Percentiles rank a stretch among this genome's conserved stretches.
phyloP scores from a whole-genome alignment of 2,888 invertebrate species.

The Lepidocyrtinus sp. region DNA sequence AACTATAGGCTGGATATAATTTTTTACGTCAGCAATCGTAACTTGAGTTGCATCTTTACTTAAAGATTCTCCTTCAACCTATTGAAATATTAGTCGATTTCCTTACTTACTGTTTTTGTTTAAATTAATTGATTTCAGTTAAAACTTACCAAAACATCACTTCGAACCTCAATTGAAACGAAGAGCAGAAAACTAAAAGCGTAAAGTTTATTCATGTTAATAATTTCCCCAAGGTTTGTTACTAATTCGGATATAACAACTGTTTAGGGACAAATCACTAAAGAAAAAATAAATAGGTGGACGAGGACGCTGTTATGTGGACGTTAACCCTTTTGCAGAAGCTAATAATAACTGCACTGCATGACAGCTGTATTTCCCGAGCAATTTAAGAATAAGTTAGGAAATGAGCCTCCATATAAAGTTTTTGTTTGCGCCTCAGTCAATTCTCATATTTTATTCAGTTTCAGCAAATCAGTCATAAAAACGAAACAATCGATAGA shows the following conservation, averaged over 20 bases:
- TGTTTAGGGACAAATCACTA: too few relatives aligned
- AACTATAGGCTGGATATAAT: slow-evolving; percentile 41
- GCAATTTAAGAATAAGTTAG: too few relatives aligned
- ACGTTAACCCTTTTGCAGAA: slow-evolving; percentile 29
- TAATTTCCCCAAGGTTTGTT: too few relatives aligned
- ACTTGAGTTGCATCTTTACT: slow-evolving; percentile 1
- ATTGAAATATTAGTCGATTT: too few relatives aligned
- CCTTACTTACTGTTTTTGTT: too few relatives aligned
- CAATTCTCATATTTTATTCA: slow-evolving; percentile 52
- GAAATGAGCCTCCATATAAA: neutral
- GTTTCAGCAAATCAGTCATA: slow-evolving; percentile 31
- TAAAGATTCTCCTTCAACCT: slow-evolving; percentile 26
- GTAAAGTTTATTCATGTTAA: too few relatives aligned
- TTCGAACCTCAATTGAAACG: neutral
- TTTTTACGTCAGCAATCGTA: slow-evolving; percentile 21
- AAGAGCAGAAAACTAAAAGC: neutral
- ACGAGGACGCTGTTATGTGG: slow-evolving; percentile 22
- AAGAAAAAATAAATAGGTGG: neutral
- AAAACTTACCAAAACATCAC: neutral
- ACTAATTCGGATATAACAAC: too few relatives aligned
- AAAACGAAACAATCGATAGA: slow-evolving; percentile 15
- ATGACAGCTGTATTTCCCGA: too few relatives aligned
- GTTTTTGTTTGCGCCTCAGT: neutral
- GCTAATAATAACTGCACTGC: too few relatives aligned
- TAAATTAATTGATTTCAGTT: too few relatives aligned